Percentiles rank a stretch among this genome's conserved stretches.
These are phyloP conservation scores for Patagioenas fasciata DNA, from an alignment of 2,113 vertebrate genomes.

Conservation along the genomic window DNA sequence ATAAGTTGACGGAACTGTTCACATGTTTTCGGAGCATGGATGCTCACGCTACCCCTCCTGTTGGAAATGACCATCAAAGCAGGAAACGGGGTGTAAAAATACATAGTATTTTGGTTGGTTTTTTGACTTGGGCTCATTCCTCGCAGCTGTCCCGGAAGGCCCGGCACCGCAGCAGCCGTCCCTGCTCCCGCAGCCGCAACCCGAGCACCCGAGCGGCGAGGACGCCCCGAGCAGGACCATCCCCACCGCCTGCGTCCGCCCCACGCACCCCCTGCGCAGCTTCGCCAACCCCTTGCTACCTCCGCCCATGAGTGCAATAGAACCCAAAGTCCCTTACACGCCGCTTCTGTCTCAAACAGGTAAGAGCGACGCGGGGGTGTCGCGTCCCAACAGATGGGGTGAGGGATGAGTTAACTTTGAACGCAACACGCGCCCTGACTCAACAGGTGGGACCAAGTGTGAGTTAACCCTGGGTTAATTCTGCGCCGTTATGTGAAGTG, in stretches of 20 bases:
- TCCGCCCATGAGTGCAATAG: conserved; percentile 88
- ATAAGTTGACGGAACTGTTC: background rate
- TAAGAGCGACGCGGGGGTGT: background rate
- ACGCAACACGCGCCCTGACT: no score
- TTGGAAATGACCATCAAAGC: background rate
- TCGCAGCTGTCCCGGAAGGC: conserved; percentile 75
- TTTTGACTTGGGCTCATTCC: no score
- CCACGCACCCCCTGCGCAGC: conserved; percentile 90
- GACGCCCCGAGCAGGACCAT: conserved; percentile 84
- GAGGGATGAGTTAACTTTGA: no score
- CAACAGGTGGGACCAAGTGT: no score
- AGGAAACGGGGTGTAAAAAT: background rate
- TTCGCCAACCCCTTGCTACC: conserved; percentile 92
- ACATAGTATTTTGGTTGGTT: no score
- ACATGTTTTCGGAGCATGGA: background rate
- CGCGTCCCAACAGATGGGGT: no score
- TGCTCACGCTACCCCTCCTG: background rate
- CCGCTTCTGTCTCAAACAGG: conserved; percentile 83
- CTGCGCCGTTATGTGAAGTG: no score
- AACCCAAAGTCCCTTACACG: conserved; percentile 89
- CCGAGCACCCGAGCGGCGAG: conserved; percentile 77
- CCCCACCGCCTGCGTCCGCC: conserved; percentile 91
- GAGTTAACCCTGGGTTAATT: no score
- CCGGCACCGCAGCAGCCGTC: conserved; percentile 70
- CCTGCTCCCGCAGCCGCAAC: conserved; percentile 74